Evolutionary conservation across 1,140 invertebrate genomes (phyloP).

Genomic region (Goniozus legneri): DNA sequence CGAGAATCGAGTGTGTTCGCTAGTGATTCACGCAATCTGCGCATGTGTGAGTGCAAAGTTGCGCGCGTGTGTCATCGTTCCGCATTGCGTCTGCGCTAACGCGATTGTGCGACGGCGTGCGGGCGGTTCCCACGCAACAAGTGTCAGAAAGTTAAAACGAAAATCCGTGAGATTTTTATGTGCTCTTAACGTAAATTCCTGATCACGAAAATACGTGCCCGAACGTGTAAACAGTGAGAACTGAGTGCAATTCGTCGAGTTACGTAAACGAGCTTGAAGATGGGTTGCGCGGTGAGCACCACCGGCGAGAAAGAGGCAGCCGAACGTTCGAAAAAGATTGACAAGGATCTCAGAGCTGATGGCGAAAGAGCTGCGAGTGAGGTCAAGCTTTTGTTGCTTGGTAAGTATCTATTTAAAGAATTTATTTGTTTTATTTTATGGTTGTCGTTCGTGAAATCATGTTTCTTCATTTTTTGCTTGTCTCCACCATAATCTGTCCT

Average conservation of each 20-base stretch:
- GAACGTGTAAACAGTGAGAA: conserved; percentile 2
- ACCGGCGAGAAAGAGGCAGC: conserved; percentile 77
- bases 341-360: conserved; percentile 79
- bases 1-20: too few species aligned
- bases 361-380: conserved; percentile 80
- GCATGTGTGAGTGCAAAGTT: too few species aligned
- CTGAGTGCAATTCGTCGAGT: conserved; percentile 2
- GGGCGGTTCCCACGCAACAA: conserved; percentile 51
- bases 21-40: too few species aligned
- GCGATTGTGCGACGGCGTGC: too few species aligned
- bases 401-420: conserved; percentile 59
- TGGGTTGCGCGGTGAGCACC: conserved; percentile 79
- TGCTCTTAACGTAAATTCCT: background rate
- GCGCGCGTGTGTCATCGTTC: too few species aligned
- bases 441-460: too few species aligned
- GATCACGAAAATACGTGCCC: conserved; percentile 11
- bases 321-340: conserved; percentile 84
- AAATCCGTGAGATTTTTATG: background rate
- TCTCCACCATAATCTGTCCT: background rate
- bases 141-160: conserved; percentile 32
- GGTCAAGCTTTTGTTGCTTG: conserved; percentile 83
- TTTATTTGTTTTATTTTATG: too few species aligned
- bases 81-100: too few species aligned
- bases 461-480: background rate
- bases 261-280: conserved; percentile 43